phyloP scores from a whole-genome alignment of 2,797 vertebrate species.

The Masticophis lateralis region DNA sequence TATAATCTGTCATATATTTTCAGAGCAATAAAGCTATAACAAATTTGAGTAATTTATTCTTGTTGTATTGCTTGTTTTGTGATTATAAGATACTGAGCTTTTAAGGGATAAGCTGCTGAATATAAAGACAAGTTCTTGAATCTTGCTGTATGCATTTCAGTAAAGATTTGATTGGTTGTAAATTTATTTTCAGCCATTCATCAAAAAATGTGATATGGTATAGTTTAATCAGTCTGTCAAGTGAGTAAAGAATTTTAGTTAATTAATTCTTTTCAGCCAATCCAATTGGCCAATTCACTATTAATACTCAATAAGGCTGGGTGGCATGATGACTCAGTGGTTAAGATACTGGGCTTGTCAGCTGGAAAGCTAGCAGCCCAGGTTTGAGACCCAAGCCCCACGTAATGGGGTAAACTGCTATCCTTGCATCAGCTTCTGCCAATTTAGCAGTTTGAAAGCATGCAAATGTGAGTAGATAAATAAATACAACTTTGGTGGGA shows the following conservation, averaged over 20 bases:
- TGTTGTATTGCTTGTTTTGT: slow-evolving; percentile 48
- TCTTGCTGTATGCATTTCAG: not conserved
- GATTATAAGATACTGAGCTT: slow-evolving; percentile 18
- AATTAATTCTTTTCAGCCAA: slow-evolving; percentile 1
- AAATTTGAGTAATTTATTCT: slow-evolving; percentile 47
- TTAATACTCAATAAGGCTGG: not conserved
- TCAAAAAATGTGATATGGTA: not conserved
- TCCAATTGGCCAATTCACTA: not conserved
- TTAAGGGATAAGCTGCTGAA: not conserved
- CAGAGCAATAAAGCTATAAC: slow-evolving; percentile 35
- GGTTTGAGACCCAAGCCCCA: no score
- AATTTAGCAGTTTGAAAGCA: no score
- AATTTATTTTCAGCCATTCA: slow-evolving; percentile 21
- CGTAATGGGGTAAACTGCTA: no score
- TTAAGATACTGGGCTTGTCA: no score
- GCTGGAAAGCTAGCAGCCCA: no score
- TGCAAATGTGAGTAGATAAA: no score
- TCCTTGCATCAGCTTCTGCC: no score
- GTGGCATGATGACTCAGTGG: no score
- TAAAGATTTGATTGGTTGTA: not conserved
- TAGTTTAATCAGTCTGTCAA: not conserved
- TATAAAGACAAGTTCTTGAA: not conserved
- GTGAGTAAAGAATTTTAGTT: not conserved
- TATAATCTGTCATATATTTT: slow-evolving; percentile 38
- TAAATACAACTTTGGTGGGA: no score